Evolutionary conservation across 2,888 invertebrate genomes (phyloP).

Genomic region (Gandaritis pyraliata): DNA sequence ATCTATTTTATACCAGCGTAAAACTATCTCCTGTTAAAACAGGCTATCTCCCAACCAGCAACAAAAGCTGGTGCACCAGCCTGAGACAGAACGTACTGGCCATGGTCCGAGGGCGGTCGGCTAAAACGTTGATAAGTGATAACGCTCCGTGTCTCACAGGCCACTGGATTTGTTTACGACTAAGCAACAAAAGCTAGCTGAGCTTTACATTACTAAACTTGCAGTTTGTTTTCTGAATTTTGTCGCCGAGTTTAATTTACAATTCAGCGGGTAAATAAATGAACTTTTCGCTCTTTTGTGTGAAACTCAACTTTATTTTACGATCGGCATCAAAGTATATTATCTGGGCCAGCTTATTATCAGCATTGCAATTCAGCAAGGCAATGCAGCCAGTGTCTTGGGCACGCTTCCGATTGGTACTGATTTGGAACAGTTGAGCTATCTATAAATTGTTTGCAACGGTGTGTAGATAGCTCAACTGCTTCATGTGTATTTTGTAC

Average conservation of each 20-base stretch:
- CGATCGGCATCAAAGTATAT: too few relatives aligned
- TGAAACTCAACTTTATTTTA: constrained; percentile 8
- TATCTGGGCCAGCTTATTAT: too few relatives aligned
- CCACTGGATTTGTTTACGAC: constrained; percentile 48
- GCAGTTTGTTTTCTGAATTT: constrained; percentile 38
- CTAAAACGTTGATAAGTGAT: constrained; percentile 60
- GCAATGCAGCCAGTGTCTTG: too few relatives aligned
- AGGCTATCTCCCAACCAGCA: constrained; percentile 47
- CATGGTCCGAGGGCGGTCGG: constrained; percentile 49
- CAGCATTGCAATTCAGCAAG: too few relatives aligned
- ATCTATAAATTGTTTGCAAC: too few relatives aligned
- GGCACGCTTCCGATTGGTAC: too few relatives aligned
- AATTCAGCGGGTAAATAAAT: constrained; percentile 34
- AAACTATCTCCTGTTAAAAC: background rate
- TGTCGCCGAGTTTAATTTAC: constrained; percentile 37
- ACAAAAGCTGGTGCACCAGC: constrained; percentile 66
- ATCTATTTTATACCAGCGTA: too few relatives aligned
- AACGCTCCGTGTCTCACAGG: constrained; percentile 44
- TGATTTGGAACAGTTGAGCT: too few relatives aligned
- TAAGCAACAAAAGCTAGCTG: constrained; percentile 37
- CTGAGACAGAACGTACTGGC: constrained; percentile 73
- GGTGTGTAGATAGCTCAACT: too few relatives aligned
- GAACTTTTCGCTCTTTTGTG: constrained; percentile 25
- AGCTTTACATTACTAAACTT: constrained; percentile 36
- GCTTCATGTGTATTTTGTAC: too few relatives aligned